Conservation (phyloP, 2,113 vertebrate genomes). For the Ophthalmolycus amberensis region DNA sequence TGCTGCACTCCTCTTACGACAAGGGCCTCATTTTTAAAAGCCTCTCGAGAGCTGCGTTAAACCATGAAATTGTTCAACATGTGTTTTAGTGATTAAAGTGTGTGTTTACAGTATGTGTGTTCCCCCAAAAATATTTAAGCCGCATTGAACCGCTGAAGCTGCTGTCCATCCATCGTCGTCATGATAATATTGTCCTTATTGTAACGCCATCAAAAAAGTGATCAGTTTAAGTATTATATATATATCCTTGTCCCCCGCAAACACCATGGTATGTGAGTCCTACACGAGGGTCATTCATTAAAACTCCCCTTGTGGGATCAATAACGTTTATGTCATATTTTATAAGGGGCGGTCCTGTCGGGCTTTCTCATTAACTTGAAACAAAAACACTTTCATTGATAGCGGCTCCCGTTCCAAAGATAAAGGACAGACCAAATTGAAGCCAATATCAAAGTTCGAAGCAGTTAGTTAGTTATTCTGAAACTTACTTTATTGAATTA, state of each 20-base stretch:
- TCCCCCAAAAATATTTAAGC: not conserved
- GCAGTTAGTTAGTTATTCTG: not conserved
- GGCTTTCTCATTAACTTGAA: constrained; percentile 20
- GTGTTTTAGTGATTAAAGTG: not conserved
- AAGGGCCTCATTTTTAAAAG: constrained; percentile 40
- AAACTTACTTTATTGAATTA: not conserved
- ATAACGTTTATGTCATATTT: constrained; percentile 39
- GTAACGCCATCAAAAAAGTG: not conserved
- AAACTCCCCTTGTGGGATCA: constrained; percentile 22
- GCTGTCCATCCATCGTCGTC: not conserved
- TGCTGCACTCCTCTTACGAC: constrained; percentile 33
- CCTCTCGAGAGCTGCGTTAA: constrained; percentile 3
- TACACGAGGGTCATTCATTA: constrained; percentile 2
- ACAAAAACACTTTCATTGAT: constrained; percentile 24
- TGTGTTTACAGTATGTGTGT: constrained; percentile 6
- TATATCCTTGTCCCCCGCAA: not conserved
- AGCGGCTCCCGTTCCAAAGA: constrained; percentile 1
- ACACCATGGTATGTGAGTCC: not conserved
- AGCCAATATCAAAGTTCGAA: not conserved
- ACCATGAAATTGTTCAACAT: constrained; percentile 28
- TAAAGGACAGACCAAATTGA: not conserved
- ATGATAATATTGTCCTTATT: constrained; percentile 13
- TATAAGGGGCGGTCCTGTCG: not conserved
- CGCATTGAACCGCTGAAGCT: constrained; percentile 1
- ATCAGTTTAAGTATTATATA: constrained; percentile 3